These are phyloP conservation scores for Lasioglossum leucozonium DNA, from an alignment of 2,888 invertebrate genomes.

Conservation along the genomic window DNA sequence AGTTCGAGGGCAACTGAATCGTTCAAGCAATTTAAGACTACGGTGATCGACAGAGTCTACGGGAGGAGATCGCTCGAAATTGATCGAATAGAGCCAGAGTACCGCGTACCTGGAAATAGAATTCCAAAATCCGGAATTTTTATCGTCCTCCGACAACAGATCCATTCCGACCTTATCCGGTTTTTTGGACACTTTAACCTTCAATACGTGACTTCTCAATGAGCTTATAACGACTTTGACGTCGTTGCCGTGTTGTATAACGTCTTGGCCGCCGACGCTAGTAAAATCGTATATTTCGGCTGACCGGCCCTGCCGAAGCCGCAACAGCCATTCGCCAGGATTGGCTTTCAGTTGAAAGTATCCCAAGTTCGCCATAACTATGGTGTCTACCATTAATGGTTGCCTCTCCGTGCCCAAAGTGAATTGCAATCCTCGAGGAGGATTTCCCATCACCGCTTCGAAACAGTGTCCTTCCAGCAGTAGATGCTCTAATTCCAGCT, in stretches of 20 bases:
- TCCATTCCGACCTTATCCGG: conserved; percentile 94
- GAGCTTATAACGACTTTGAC: conserved; percentile 92
- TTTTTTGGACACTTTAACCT: conserved; percentile 95
- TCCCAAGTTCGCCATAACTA: conserved; percentile 99
- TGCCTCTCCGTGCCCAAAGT: conserved; percentile 93
- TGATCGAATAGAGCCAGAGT: background rate
- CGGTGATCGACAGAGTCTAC: background rate
- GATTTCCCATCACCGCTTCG: conserved; percentile 95
- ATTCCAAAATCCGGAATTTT: conserved; percentile 94
- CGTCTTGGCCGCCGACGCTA: conserved; percentile 85
- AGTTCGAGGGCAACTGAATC: conserved; percentile 51
- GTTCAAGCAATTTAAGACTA: conserved; percentile 28
- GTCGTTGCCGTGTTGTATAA: conserved; percentile 83
- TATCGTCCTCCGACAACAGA: conserved; percentile 92
- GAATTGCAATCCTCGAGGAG: conserved; percentile 98
- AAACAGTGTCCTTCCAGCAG: conserved; percentile 98
- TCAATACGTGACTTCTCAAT: conserved; percentile 95
- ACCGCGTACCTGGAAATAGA: conserved; percentile 93
- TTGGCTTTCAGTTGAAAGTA: conserved; percentile 99
- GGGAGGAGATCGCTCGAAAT: background rate
- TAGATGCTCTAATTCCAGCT: conserved; percentile 97
- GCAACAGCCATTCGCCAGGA: conserved; percentile 97
- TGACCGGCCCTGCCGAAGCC: conserved; percentile 96
- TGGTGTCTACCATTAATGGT: conserved; percentile 95
- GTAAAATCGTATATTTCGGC: conserved; percentile 96